phyloP scores from a whole-genome alignment of 2,888 invertebrate species.

The Amphipoea lucens region DNA sequence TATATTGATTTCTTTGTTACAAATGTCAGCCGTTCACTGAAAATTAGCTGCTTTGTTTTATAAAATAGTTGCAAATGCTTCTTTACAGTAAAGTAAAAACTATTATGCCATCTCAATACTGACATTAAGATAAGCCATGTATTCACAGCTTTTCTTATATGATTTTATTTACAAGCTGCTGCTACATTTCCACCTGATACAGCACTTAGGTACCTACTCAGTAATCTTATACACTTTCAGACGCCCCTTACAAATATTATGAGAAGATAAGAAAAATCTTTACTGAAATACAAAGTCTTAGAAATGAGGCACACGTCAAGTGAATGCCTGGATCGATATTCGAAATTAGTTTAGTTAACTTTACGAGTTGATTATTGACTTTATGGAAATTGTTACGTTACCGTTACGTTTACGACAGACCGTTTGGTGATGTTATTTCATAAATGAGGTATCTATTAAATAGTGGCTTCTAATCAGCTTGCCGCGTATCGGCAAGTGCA shows the following conservation, averaged over 20 bases:
- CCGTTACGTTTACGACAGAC: not conserved
- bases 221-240: slow-evolving; percentile 30
- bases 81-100: not conserved
- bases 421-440: not conserved
- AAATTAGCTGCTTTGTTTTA: not conserved
- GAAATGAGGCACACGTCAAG: not conserved
- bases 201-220: slow-evolving; percentile 14
- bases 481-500: not conserved
- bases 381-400: slow-evolving; percentile 1
- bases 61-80: not conserved
- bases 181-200: not conserved
- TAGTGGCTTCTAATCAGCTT: not conserved
- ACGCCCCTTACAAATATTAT: not conserved
- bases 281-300: slow-evolving; percentile 18
- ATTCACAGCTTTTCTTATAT: not conserved
- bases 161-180: not conserved
- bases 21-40: not conserved
- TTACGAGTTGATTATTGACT: slow-evolving; percentile 2
- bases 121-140: not conserved
- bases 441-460: too few relatives aligned
- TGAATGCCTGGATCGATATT: not conserved
- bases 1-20: slow-evolving; percentile 40
- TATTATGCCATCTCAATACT: not conserved
- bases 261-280: slow-evolving; percentile 2
- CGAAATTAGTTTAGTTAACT: not conserved